Evolutionary conservation across 1,140 invertebrate species (phyloP).

Genomic region (Euglossa dilemma): DNA sequence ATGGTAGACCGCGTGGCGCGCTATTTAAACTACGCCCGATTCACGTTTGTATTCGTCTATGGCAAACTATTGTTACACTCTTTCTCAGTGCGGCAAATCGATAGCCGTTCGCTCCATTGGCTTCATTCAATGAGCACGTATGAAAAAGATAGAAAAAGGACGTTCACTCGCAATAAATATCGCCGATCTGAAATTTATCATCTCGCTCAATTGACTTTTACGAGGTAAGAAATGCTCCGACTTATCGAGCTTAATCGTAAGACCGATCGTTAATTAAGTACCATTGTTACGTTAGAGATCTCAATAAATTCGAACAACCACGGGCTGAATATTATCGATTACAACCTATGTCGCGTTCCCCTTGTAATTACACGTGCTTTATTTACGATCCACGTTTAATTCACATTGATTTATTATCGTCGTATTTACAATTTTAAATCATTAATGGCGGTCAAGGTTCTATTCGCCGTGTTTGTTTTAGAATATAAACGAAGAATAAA

Average conservation of each 20-base stretch:
- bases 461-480: neutral
- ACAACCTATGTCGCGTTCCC: neutral
- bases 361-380: neutral
- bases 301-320: neutral
- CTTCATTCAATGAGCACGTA: conserved; percentile 23
- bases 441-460: neutral
- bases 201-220: conserved; percentile 38
- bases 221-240: conserved; percentile 12
- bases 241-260: neutral
- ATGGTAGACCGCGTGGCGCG: neutral
- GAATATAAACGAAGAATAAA: too few species aligned
- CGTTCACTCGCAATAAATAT: conserved; percentile 27
- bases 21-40: neutral
- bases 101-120: conserved; percentile 32
- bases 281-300: too few species aligned
- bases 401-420: neutral
- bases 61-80: conserved; percentile 14
- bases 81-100: conserved; percentile 12
- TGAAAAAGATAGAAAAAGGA: conserved; percentile 19
- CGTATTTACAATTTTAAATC: neutral
- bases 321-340: neutral
- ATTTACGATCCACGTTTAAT: too few species aligned
- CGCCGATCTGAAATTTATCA: conserved; percentile 17
- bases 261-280: neutral
- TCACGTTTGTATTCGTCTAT: conserved; percentile 13